Evolutionary conservation across 2,113 vertebrate genomes (phyloP), one percentile per base, ranked within the genome.

Genomic region (Scomber scombrus): DNA sequence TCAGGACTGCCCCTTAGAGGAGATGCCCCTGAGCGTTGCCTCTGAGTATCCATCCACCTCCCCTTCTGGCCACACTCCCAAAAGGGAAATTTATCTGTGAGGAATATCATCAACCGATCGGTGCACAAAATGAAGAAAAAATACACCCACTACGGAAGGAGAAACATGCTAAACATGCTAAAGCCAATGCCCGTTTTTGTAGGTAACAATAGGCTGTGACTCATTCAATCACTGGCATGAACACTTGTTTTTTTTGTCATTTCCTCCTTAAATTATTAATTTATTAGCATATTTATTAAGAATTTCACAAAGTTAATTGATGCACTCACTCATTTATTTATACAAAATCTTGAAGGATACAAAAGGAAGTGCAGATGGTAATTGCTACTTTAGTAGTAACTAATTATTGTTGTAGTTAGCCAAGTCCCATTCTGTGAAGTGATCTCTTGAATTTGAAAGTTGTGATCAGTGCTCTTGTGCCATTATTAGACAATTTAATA

Each of bases 21-120:
- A 99, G 95, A 97, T 99, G 91, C 97, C 98, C 94, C 95, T 99
- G 94, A 99, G 97, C 85, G 97, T 98, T 82, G 96, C 97, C 93
- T 96, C 97, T 77, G 98, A 99, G 94, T 99, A 97, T 93, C 97
- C 96, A 45, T 95, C 97, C 74, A 95, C 97, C 90, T 96, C 97
- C 81, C 96, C 97, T 54, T 93, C 96, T 1, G 95, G 96, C 93
- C 97, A 97, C 92, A 96, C 96, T 84, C 95, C 97, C 78, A 99
- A 99, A 96, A 94, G 97, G 78, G 98, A 99, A 95, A 99, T 99
- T 90, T 99, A 99, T 95, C 97, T 99, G 97, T 99, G 96, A 99
- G 95, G 93, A 86, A 68, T 54, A 75, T 52, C 74, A 66, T 63
- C 64, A 85, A 83, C 77, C 16, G 63, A 89, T 82, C 43, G 66